phyloP scores from a whole-genome alignment of 1,140 invertebrate species.

The Globodera rostochiensis region DNA sequence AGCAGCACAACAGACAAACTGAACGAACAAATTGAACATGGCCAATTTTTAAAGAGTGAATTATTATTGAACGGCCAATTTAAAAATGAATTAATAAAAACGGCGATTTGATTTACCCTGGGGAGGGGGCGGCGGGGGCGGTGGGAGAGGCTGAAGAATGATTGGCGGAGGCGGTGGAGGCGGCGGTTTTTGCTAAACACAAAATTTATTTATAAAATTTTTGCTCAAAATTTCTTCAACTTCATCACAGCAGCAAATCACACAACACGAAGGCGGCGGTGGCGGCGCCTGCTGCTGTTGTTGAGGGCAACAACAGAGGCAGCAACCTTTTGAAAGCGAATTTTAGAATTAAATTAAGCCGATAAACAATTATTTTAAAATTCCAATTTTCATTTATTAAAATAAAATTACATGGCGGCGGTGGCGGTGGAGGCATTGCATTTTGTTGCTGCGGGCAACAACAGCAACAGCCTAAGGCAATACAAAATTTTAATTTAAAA shows the following conservation, averaged over 20 bases:
- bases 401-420: slow-evolving; percentile 11
- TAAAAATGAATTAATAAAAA: not conserved
- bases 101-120: slow-evolving; percentile 12
- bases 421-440: not conserved
- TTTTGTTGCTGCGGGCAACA: slow-evolving; percentile 23
- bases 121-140: slow-evolving; percentile 21
- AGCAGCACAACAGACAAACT: slow-evolving; percentile 29
- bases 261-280: slow-evolving; percentile 16
- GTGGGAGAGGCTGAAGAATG: slow-evolving; percentile 21
- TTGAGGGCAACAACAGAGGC: slow-evolving; percentile 19
- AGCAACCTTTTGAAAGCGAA: not conserved
- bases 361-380: not conserved
- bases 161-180: slow-evolving; percentile 28
- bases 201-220: slow-evolving; percentile 1
- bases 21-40: not conserved
- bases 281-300: slow-evolving; percentile 8
- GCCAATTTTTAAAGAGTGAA: not conserved
- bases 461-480: slow-evolving; percentile 24
- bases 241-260: slow-evolving; percentile 20
- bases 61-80: not conserved
- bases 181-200: slow-evolving; percentile 17
- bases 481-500: not conserved
- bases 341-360: not conserved
- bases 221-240: not conserved
- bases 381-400: not conserved